Conservation (phyloP, 1,140 invertebrate species). For the Eumaeus atala region DNA sequence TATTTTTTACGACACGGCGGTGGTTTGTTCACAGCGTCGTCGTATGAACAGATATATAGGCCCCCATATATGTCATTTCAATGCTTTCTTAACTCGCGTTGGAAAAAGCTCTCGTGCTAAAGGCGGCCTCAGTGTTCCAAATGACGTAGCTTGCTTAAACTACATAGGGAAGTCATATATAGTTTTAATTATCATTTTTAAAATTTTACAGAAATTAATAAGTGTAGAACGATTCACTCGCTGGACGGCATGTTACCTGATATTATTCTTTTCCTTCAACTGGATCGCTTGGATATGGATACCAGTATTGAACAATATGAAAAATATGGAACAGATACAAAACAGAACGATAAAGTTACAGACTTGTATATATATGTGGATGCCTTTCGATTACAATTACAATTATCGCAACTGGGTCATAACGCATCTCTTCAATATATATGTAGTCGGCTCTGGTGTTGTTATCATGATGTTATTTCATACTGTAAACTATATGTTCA, state of each 20-base stretch:
- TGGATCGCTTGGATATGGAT: constrained; percentile 30
- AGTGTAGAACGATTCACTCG: constrained; percentile 28
- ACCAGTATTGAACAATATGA: constrained; percentile 31
- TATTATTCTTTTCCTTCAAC: constrained; percentile 24
- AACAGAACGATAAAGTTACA: constrained; percentile 31
- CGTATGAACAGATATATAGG: too few species aligned
- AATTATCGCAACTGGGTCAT: constrained; percentile 31
- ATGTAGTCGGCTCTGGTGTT: constrained; percentile 24
- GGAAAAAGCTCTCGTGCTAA: too few species aligned
- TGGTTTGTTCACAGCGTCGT: too few species aligned
- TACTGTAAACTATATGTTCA: constrained; percentile 30
- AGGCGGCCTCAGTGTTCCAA: too few species aligned
- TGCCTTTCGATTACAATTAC: constrained; percentile 40
- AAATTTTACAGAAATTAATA: constrained; percentile 30
- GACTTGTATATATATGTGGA: constrained; percentile 35
- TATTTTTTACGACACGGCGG: too few species aligned
- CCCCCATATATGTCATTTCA: too few species aligned
- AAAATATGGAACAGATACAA: constrained; percentile 28
- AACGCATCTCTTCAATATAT: constrained; percentile 26
- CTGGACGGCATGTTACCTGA: constrained; percentile 27
- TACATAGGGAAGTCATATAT: too few species aligned
- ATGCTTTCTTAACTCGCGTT: too few species aligned
- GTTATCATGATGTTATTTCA: constrained; percentile 29
- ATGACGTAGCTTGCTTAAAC: too few species aligned
- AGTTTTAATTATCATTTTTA: not conserved